These are phyloP conservation scores for Ruditapes philippinarum DNA, from an alignment of 1,140 invertebrate genomes.

Conservation along the genomic window DNA sequence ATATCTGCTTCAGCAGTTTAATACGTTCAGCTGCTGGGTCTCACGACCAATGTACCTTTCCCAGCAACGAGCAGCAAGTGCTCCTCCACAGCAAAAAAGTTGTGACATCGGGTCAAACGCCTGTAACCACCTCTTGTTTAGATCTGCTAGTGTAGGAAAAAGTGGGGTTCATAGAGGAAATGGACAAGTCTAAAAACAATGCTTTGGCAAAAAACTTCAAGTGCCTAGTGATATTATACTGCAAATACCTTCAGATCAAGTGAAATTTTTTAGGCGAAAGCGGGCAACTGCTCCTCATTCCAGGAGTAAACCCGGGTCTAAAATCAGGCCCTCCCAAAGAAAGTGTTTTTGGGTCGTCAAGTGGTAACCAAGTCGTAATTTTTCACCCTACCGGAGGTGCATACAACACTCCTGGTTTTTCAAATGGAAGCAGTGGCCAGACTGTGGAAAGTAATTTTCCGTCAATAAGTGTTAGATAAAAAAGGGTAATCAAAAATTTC, in stretches of 20 bases:
- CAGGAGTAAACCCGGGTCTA: slow-evolving; percentile 75
- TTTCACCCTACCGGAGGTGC: slow-evolving; percentile 30
- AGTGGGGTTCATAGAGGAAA: slow-evolving; percentile 22
- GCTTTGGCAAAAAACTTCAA: slow-evolving; percentile 19
- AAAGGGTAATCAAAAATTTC: slow-evolving; percentile 22
- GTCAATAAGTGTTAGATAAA: slow-evolving; percentile 21
- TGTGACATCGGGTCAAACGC: no score
- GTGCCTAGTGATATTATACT: slow-evolving; percentile 48
- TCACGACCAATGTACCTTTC: no score
- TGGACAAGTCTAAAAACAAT: slow-evolving; percentile 7
- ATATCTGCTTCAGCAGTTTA: no score
- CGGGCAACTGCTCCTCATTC: slow-evolving; percentile 80
- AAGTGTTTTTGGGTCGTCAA: slow-evolving; percentile 31
- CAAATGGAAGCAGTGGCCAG: slow-evolving; percentile 68
- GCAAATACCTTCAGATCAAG: slow-evolving; percentile 72
- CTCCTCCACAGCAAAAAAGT: no score
- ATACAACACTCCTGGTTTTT: slow-evolving; percentile 26
- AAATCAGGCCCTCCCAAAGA: slow-evolving; percentile 46
- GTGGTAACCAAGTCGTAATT: slow-evolving; percentile 27
- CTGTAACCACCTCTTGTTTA: no score
- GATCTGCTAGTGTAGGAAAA: slow-evolving; percentile 83
- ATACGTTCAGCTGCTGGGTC: no score
- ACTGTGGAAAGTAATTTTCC: slow-evolving; percentile 43
- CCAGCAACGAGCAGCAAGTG: slow-evolving; percentile 94
- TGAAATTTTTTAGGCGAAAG: slow-evolving; percentile 81